Evolutionary conservation across 2,888 invertebrate species (phyloP).

Genomic region (Apodemia mormo): DNA sequence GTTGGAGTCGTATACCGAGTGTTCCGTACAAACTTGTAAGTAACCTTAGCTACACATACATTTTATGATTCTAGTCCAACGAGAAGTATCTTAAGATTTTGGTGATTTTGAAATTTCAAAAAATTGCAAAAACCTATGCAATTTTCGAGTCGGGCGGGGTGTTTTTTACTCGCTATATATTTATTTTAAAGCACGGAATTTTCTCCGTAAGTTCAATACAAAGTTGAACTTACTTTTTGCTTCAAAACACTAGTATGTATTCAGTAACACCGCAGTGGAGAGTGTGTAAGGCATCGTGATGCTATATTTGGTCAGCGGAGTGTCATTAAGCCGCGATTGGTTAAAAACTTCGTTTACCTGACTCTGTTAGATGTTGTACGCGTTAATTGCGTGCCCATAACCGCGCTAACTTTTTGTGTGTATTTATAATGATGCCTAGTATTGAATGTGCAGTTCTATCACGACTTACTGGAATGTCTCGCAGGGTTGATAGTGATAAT

Average conservation of each 20-base stretch:
- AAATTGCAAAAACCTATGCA: too few species aligned
- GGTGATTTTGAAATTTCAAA: too few species aligned
- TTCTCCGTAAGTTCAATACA: too few species aligned
- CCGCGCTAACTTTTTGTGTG: not conserved
- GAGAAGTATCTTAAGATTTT: too few species aligned
- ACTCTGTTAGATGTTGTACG: slow-evolving; percentile 9
- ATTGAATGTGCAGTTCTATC: slow-evolving; percentile 2
- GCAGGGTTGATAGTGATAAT: not conserved
- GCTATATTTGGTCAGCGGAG: not conserved
- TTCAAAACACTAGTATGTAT: not conserved
- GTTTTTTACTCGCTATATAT: too few species aligned
- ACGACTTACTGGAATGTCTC: not conserved
- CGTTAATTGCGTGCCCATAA: slow-evolving; percentile 17
- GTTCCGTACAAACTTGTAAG: too few species aligned
- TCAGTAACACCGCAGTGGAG: not conserved
- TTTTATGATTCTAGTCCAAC: too few species aligned
- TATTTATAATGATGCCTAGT: slow-evolving; percentile 8
- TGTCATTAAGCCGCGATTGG: slow-evolving; percentile 12
- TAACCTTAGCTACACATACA: too few species aligned
- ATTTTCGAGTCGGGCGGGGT: too few species aligned
- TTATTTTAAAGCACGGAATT: too few species aligned
- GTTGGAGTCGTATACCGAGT: too few species aligned
- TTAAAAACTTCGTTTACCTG: slow-evolving; percentile 16
- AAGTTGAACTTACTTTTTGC: not conserved
- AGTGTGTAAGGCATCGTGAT: not conserved